Conservation (phyloP, 2,888 invertebrate genomes). For the Agrotis exclamationis region DNA sequence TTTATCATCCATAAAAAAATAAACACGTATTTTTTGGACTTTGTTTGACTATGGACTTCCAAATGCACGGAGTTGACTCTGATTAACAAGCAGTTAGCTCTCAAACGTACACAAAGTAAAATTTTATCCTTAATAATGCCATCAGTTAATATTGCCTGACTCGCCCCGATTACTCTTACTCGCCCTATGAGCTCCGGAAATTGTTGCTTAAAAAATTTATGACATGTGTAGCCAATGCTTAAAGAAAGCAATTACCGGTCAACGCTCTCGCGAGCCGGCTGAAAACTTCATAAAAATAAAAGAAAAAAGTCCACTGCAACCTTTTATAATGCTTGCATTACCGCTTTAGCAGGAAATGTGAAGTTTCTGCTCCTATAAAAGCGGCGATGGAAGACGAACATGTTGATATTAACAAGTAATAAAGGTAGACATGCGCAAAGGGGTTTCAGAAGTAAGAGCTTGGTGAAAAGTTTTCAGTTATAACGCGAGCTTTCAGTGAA, state of each 20-base stretch:
- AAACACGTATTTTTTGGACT: no score
- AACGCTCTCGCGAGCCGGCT: constrained; percentile 51
- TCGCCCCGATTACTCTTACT: constrained; percentile 31
- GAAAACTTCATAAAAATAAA: constrained; percentile 54
- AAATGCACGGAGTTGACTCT: no score
- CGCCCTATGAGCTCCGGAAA: constrained; percentile 32
- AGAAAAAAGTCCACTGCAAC: neutral
- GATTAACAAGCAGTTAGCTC: no score
- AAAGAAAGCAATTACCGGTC: constrained; percentile 64
- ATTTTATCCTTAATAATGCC: constrained; percentile 11
- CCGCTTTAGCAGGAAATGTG: neutral
- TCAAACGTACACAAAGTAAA: neutral
- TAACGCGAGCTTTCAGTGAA: constrained; percentile 66
- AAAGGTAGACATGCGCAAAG: constrained; percentile 73
- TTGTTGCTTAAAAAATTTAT: constrained; percentile 52
- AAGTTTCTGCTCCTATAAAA: neutral
- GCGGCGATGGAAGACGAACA: constrained; percentile 22
- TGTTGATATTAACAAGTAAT: constrained; percentile 15
- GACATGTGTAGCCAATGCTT: constrained; percentile 49
- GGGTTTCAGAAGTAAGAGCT: constrained; percentile 61
- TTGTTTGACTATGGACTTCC: no score
- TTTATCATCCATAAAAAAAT: no score
- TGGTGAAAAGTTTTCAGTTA: constrained; percentile 79
- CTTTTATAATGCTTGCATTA: constrained; percentile 20
- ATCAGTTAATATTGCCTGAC: constrained; percentile 26